Evolutionary conservation across 2,888 invertebrate species (phyloP), one percentile per base, ranked within the genome.

Genomic region (Bellardia bayeri): DNA sequence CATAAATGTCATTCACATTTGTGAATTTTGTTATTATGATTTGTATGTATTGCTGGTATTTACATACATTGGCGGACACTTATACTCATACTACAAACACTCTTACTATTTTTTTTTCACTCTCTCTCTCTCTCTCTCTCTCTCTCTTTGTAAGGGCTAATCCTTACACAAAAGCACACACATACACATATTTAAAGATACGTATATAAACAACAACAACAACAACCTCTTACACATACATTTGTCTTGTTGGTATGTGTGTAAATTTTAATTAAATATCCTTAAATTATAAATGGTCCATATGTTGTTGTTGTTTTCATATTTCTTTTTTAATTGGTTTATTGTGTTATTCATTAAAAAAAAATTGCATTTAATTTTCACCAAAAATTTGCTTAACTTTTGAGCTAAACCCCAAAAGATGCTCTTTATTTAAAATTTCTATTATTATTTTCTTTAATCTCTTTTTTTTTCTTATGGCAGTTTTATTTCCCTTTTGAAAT

Each of bases 1-100:
- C 56, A 78, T 76, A 86, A 86, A 82, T 78, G 82, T 86, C 82
- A 86, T 86, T 86, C 86, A 86, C 85, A 72, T 71, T 37, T 86
- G 79, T 88, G 86, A 88, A 88, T 88, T 80, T 86, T 88, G 82
- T 56, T 68, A 14, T 61, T 84, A 49, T 76, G 13, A 75, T 87
- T 81, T 84, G n/a, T 64, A 66, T 74, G 79, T 72, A 58, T 64
- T 80, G 23, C 16, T 68, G 42, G 58, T 61, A 45, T 68, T 74
- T 74, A 37, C 61, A 54, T 58, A 74, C 30, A 58, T 37, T 45
- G 23, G 54, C 79, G 40, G 16, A 54, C 71, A 69, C 66, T 42
- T 14, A 14, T 42, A 30, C 72, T 61, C 61, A 40, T 64, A 78
- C 9, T 37, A 71, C 33, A 74, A 6, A 45, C 33, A 68, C 58